These are phyloP conservation scores for Xenopus tropicalis DNA, from an alignment of 2,113 vertebrate genomes.

Conservation along the genomic window DNA sequence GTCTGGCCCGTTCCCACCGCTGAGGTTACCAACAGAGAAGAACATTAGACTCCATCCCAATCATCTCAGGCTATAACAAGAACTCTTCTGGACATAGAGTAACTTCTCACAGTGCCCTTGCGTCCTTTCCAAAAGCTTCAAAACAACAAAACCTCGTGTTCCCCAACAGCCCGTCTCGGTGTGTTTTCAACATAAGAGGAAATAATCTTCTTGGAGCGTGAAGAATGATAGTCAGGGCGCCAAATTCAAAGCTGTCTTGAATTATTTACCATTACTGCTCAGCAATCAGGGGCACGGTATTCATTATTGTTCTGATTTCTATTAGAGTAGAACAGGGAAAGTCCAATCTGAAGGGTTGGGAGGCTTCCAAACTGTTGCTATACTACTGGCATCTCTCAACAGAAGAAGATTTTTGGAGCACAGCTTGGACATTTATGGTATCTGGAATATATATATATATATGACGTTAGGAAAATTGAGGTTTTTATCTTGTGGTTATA, in stretches of 20 bases:
- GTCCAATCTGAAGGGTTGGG: background rate
- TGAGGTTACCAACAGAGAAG: constrained; percentile 34
- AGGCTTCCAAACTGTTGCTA: background rate
- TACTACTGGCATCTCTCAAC: background rate
- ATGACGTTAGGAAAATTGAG: too few relatives aligned
- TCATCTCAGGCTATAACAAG: constrained; percentile 31
- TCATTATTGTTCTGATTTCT: background rate
- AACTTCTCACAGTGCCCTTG: constrained; percentile 20
- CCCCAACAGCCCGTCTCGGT: background rate
- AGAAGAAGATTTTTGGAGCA: too few relatives aligned
- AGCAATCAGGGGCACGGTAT: background rate
- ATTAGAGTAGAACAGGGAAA: background rate
- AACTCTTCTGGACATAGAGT: constrained; percentile 34
- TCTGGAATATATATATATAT: too few relatives aligned
- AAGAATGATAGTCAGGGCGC: background rate
- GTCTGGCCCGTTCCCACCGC: constrained; percentile 19
- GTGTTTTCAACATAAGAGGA: background rate
- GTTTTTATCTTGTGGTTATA: too few relatives aligned
- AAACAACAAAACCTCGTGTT: constrained; percentile 5
- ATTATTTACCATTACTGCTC: background rate
- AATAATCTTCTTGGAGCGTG: background rate
- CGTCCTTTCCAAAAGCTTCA: constrained; percentile 22
- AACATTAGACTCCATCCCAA: constrained; percentile 18
- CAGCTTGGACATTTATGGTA: too few relatives aligned
- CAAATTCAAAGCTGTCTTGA: constrained; percentile 4